Base-by-base conservation (phyloP, 2,888 invertebrate genomes). In the Lacanobia oleracea region DNA sequence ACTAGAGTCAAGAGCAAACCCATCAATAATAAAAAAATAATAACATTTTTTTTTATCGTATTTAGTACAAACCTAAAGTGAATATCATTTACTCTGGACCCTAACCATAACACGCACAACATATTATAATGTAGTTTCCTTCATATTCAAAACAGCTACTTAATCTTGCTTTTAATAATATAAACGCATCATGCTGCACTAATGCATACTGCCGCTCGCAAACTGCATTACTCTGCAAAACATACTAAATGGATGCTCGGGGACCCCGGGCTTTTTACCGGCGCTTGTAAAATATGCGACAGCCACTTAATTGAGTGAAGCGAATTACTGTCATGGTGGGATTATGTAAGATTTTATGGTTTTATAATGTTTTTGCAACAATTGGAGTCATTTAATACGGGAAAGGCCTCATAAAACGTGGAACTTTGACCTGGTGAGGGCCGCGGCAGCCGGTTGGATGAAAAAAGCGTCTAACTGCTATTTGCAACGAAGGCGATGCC, bases 211-310 rank as follows among this genome's bases (percentile, higher is more conserved):
- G 10, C 43, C 33, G 50, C 51, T 33, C 45, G 16, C 48, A 65
- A 77, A 77, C 40, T 59, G 53, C 62, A 77, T 72, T 72, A 77
- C 56, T 53, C 18, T 10, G 33, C 23, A 72, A 48, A 72, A 72
- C 33, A 66, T 62, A 37, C 2, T 43, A 77, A 77, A 62, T 72
- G 77, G 16, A 53, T n/a, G 48, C 56, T 3, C 43, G 14, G 16
- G 50, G n/a, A 37, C 14, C 14, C 2, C 43, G 21, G 4, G n/a
- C 51, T 59, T 62, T 53, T 65, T 75, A 57, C 40, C 4, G 6
- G 51, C 40, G 23, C 16, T 7, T 48, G 21, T 60, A 61, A 57
- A 59, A 71, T 77, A 62, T 33, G 40, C 18, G 18, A 57, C n/a
- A 37, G 40, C 23, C 14, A 59, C 23, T 62, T 40, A 77, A 72